These are phyloP conservation scores for Cephalotes varians DNA, from an alignment of 2,888 invertebrate genomes.

Conservation along the genomic window DNA sequence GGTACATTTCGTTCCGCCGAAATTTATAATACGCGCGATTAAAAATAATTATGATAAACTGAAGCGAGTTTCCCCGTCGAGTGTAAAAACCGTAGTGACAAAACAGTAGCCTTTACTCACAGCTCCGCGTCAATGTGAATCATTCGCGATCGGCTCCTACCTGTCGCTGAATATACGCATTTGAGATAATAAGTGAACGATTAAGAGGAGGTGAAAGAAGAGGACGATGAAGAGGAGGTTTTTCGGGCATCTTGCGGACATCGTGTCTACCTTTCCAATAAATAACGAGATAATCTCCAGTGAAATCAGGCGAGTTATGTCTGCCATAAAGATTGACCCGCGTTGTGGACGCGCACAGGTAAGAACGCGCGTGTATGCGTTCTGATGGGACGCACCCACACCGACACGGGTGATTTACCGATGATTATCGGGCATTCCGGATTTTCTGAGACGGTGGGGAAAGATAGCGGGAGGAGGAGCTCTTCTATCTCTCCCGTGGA, in stretches of 20 bases:
- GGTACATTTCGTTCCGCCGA: neutral
- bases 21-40: conserved; percentile 4
- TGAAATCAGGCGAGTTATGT: conserved; percentile 84
- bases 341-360: conserved; percentile 66
- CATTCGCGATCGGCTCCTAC: conserved; percentile 47
- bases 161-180: conserved; percentile 29
- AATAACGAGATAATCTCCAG: conserved; percentile 84
- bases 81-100: conserved; percentile 44
- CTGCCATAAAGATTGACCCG: conserved; percentile 83
- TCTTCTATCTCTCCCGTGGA: neutral
- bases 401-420: conserved; percentile 80
- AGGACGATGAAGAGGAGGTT: conserved; percentile 55
- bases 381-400: conserved; percentile 43
- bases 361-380: conserved; percentile 20
- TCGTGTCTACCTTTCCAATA: conserved; percentile 82
- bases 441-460: conserved; percentile 67
- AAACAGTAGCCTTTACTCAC: neutral
- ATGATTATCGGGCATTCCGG: conserved; percentile 81
- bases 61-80: conserved; percentile 43
- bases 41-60: conserved; percentile 37
- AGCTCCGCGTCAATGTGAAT: conserved; percentile 36
- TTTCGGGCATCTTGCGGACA: conserved; percentile 77
- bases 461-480: neutral
- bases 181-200: conserved; percentile 49
- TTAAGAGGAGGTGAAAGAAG: conserved; percentile 38